Base-by-base conservation (phyloP, 2,113 vertebrate species). In the Pterophyllum scalare region DNA sequence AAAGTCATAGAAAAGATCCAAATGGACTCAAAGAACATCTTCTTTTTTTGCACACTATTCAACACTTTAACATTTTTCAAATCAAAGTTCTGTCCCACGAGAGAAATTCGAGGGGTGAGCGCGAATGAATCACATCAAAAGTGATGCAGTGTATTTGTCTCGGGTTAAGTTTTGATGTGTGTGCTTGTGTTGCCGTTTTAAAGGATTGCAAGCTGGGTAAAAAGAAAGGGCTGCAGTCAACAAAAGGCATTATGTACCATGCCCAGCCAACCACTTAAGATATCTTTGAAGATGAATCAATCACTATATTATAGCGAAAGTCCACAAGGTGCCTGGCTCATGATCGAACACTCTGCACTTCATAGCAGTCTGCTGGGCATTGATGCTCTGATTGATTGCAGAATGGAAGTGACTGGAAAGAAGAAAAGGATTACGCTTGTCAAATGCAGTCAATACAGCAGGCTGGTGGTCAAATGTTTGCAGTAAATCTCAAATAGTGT, bases 311-410 rank as follows among this genome's bases (percentile, higher is more conserved):
- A 96, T 97, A 97, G 95, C 91, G 94, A 95, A 94, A 96, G 96
- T 95, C 95, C 91, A 94, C 91, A 94, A 95, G 93, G 94, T 97
- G 95, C 92, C 94, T 93, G 93, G 94, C 62, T 92, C 93, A 95
- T 96, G 95, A 94, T 86, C 94, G 96, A 96, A 97, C 96, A 95
- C 96, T 96, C 94, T 97, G 96, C 95, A 97, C 95, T 96, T 96
- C 96, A 96, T 96, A 96, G 95, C 85, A 86, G 96, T 96, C 95
- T 95, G 93, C 93, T 85, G 95, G 95, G 95, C 95, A 96, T 95
- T 97, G 97, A 97, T 96, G 96, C 94, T 89, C 94, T 96, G 97
- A 98, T 97, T 98, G 97, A 98, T 97, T 95, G 93, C 93, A 94
- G 96, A 96, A 96, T 96, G 96, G 94, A 95, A 96, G 96, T 96